These are phyloP conservation scores for Adrianichthys oophorus DNA, from an alignment of 2,797 vertebrate genomes.

Conservation along the genomic window DNA sequence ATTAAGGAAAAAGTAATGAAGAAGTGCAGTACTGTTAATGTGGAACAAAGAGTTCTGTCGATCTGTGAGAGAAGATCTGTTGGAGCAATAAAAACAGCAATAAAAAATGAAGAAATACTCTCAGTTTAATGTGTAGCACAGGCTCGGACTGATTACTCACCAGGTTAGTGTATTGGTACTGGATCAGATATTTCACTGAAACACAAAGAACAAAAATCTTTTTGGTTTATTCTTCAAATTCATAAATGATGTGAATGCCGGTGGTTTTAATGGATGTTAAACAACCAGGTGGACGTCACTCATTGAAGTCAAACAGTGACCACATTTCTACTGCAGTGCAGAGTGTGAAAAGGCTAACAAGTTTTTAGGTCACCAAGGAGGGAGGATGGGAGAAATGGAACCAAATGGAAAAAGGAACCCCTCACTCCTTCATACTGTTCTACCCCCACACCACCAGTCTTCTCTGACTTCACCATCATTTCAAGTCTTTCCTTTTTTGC, in stretches of 20 bases:
- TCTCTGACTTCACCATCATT: background rate
- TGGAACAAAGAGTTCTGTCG: too few relatives aligned
- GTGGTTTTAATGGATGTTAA: too few relatives aligned
- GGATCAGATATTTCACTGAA: background rate
- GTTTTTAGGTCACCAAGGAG: background rate
- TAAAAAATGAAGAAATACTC: background rate
- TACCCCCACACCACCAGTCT: background rate
- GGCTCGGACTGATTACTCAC: background rate
- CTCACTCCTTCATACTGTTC: background rate
- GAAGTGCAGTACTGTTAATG: too few relatives aligned
- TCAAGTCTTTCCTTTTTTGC: background rate
- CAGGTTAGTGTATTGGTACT: background rate
- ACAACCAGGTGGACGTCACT: too few relatives aligned
- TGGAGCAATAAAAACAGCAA: conserved; percentile 10
- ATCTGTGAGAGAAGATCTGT: background rate
- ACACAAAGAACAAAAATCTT: background rate
- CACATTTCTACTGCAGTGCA: too few relatives aligned
- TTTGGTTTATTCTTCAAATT: background rate
- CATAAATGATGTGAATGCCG: too few relatives aligned
- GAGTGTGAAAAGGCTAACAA: background rate
- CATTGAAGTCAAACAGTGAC: too few relatives aligned
- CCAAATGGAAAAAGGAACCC: background rate
- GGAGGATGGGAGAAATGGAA: background rate
- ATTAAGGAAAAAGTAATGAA: too few relatives aligned
- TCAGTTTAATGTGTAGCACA: background rate